Evolutionary conservation across 1,140 invertebrate species (phyloP).

Genomic region (Leptopilina clavipes): DNA sequence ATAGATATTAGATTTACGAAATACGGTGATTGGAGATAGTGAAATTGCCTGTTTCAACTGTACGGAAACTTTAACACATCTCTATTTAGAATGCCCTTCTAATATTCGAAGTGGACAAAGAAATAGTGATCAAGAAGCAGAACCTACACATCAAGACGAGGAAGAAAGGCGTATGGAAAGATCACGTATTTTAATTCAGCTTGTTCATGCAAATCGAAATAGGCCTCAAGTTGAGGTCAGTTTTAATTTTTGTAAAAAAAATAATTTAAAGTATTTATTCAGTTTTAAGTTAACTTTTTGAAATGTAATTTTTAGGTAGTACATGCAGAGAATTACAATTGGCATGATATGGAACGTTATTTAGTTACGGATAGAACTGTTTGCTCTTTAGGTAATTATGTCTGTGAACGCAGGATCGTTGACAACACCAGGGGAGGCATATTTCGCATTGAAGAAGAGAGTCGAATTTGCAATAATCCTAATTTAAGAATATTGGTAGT

Average conservation of each 20-base stretch:
- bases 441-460: slow-evolving; percentile 15
- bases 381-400: slow-evolving; percentile 17
- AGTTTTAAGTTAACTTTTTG: neutral
- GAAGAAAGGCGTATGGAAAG: neutral
- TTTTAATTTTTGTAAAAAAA: neutral
- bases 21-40: slow-evolving; percentile 80
- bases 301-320: neutral
- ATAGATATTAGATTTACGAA: slow-evolving; percentile 80
- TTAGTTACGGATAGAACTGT: slow-evolving; percentile 17
- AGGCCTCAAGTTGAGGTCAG: slow-evolving; percentile 7
- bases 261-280: neutral
- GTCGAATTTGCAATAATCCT: slow-evolving; percentile 28
- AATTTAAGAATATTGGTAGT: slow-evolving; percentile 21
- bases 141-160: neutral
- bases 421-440: neutral
- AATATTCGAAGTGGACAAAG: neutral
- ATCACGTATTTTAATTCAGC: neutral
- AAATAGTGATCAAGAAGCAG: neutral
- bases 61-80: slow-evolving; percentile 77
- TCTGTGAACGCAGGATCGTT: slow-evolving; percentile 13
- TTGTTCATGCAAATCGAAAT: neutral
- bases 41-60: slow-evolving; percentile 81
- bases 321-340: slow-evolving; percentile 13
- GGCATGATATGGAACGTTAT: slow-evolving; percentile 9
- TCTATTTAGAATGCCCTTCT: slow-evolving; percentile 75